Evolutionary conservation across 2,888 invertebrate genomes (phyloP).

Genomic region (Dendrolimus pini): DNA sequence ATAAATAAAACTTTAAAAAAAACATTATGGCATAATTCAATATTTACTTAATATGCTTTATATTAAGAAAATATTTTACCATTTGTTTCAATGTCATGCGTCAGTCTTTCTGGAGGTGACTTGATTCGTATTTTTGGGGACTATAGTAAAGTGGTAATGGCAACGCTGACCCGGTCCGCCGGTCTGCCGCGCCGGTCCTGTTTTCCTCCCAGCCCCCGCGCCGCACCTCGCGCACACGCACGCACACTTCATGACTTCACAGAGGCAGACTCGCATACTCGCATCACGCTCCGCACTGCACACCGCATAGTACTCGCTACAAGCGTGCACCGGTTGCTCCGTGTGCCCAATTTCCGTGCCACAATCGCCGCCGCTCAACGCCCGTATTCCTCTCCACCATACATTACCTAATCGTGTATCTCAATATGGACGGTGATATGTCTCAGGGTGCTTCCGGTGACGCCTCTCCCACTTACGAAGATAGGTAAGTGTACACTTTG

Average conservation of each 20-base stretch:
- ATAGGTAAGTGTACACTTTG: constrained; percentile 41
- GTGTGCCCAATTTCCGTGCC: constrained; percentile 34
- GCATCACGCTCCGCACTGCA: constrained; percentile 20
- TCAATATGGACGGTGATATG: constrained; percentile 54
- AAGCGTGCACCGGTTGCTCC: constrained; percentile 43
- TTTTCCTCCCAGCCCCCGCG: constrained; percentile 8
- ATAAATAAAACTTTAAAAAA: no score
- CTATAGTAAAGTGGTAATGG: not conserved
- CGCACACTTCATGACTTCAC: constrained; percentile 19
- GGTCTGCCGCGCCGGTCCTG: not conserved
- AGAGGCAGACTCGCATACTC: constrained; percentile 20
- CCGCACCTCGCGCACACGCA: constrained; percentile 14
- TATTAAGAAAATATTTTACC: no score
- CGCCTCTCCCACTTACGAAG: constrained; percentile 54
- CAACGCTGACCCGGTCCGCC: not conserved
- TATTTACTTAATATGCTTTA: no score
- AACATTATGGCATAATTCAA: no score
- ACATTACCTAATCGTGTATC: not conserved
- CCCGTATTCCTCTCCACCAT: not conserved
- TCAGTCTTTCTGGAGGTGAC: no score
- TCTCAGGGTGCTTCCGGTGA: constrained; percentile 57
- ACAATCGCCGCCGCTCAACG: constrained; percentile 21
- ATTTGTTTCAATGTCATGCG: no score
- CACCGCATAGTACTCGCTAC: constrained; percentile 34
- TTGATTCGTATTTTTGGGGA: no score